Base-by-base conservation (phyloP, 2,888 invertebrate genomes). In the Andrena bucephala region DNA sequence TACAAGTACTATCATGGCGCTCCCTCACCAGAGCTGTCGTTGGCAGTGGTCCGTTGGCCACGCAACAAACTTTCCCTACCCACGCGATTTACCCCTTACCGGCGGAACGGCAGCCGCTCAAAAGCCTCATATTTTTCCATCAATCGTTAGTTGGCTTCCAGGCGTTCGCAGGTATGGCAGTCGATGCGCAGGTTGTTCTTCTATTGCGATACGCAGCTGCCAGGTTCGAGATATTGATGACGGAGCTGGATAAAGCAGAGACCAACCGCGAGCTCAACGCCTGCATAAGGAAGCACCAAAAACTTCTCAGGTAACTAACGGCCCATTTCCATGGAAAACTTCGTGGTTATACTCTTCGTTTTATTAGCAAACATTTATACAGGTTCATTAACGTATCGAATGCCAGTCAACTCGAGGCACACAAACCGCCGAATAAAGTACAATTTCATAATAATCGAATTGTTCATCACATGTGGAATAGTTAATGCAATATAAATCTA, bases 81-180 rank as follows among this genome's bases (percentile, higher is more conserved):
- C 85, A 90, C 54, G 88, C 91, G 3, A 91, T 89, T 85, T 93
- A 93, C 86, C 93, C 92, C 16, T 93, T 93, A 84, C 48, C 89
- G 0, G 71, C 88, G 5, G 85, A 91, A 29, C 8, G 70, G 1
- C 68, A 77, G 5, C 72, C 75, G 0, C 29, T 85, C 1, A 83
- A 84, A 31, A 77, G 70, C 54, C 42, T 87, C 3, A 66, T 93
- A 3, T 93, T 91, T 72, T 31, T 86, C 6, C 85, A 86, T 7
- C 93, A 93, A 59, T 77, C 85, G 3, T 13, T 93, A 2, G 89
- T 88, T 0, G 91, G 92, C 13, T 85, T 89, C 7, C 92, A 93
- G 81, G 79, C 7, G 1, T 66, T 81, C n/a, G 70, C 91, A 0
- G 86, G 89, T 16, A 87, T 91, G 33, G 79, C 85, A 1, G 86